Percentiles rank a stretch among this genome's conserved stretches.
Conservation (phyloP, 2,888 invertebrate genomes). For the Uropetala carovei region DNA sequence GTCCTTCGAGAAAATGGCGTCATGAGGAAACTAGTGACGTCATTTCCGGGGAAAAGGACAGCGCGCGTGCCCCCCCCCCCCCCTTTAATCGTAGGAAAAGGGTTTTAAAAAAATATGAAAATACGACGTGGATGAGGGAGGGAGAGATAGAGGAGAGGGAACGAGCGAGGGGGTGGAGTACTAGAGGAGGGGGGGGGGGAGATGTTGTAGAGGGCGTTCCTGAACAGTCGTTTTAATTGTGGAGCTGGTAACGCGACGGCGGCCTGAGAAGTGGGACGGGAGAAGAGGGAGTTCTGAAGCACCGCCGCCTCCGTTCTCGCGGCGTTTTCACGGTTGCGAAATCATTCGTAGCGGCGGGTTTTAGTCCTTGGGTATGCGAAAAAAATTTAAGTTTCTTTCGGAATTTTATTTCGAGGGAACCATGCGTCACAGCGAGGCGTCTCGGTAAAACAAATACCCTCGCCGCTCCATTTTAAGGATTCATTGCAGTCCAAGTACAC, state of each 20-base stretch:
- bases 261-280: not conserved
- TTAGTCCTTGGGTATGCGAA: not conserved
- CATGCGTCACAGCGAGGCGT: not conserved
- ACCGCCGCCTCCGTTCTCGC: not conserved
- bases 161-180: not conserved
- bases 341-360: not conserved
- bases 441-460: too few relatives aligned
- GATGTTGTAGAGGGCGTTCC: not conserved
- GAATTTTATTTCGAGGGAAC: not conserved
- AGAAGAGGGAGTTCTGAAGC: not conserved
- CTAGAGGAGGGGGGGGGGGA: not conserved
- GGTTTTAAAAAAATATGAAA: conserved; percentile 10
- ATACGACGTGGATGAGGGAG: not conserved
- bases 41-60: conserved; percentile 1
- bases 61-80: not conserved
- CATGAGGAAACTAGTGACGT: not conserved
- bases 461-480: too few relatives aligned
- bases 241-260: not conserved
- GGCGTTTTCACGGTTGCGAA: not conserved
- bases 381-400: not conserved
- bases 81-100: not conserved
- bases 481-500: too few relatives aligned
- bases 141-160: not conserved
- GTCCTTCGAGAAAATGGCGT: not conserved
- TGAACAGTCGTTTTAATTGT: conserved; percentile 51